A percentile compares a stretch with the other conserved stretches of the same genome.
Conservation (phyloP, 2,797 vertebrate species). For the Danio jaintianensis region DNA sequence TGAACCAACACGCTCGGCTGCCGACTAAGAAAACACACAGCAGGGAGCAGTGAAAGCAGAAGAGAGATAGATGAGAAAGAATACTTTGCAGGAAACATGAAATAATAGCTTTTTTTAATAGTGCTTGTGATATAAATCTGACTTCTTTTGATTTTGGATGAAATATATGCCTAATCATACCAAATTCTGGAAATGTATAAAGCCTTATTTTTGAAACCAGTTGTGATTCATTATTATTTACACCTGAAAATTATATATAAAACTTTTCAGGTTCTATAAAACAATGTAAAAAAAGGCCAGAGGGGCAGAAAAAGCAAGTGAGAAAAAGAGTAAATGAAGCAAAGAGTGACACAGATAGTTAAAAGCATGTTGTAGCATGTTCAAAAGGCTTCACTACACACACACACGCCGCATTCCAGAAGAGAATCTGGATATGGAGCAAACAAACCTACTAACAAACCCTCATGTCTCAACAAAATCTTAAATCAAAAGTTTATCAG, state of each 20-base stretch:
- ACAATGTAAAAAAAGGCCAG: not conserved
- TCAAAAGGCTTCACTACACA: constrained; percentile 27
- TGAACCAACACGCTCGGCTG: constrained; percentile 52
- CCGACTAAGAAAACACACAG: constrained; percentile 52
- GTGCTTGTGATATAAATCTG: not conserved
- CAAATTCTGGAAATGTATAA: not conserved
- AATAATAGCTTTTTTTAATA: not conserved
- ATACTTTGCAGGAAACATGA: not conserved
- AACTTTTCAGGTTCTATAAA: not conserved
- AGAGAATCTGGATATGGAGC: constrained; percentile 18
- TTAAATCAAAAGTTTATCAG: not conserved
- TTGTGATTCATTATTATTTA: not conserved
- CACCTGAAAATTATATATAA: not conserved
- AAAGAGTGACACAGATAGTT: not conserved
- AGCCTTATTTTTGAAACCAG: not conserved
- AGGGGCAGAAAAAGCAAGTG: not conserved
- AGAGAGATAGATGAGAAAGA: not conserved
- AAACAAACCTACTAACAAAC: constrained; percentile 26
- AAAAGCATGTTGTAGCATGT: constrained; percentile 38
- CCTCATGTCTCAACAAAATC: not conserved
- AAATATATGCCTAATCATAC: not conserved
- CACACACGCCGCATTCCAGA: constrained; percentile 18
- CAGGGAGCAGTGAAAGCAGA: constrained; percentile 4
- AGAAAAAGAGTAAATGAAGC: constrained; percentile 17
- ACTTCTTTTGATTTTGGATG: not conserved